Evolutionary conservation across 2,113 vertebrate genomes (phyloP).

Genomic region (Crotophaga sulcirostris): DNA sequence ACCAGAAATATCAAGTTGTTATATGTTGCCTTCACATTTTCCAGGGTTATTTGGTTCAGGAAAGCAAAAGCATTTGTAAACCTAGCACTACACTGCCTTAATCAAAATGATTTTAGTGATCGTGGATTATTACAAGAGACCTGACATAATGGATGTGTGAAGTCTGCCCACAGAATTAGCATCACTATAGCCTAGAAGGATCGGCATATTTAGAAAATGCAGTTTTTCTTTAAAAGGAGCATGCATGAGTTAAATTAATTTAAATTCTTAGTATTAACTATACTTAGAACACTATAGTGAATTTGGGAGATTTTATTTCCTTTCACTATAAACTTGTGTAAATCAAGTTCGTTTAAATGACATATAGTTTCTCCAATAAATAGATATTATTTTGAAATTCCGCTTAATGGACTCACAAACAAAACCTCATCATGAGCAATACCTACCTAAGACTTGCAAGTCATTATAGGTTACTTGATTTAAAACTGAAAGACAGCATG

Average conservation of each 20-base stretch:
- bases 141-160: conserved; percentile 43
- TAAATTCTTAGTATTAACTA: conserved; percentile 24
- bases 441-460: not conserved
- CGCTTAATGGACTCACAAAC: not conserved
- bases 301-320: conserved; percentile 1
- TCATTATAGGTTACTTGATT: conserved; percentile 3
- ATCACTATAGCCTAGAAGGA: conserved; percentile 6
- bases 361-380: not conserved
- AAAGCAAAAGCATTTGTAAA: conserved; percentile 47
- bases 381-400: not conserved
- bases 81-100: not conserved
- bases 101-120: conserved; percentile 64
- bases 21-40: not conserved
- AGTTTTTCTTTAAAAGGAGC: conserved; percentile 36
- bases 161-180: conserved; percentile 46
- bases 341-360: not conserved
- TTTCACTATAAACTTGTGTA: conserved; percentile 18
- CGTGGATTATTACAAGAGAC: conserved; percentile 41
- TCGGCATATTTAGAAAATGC: conserved; percentile 17
- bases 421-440: not conserved
- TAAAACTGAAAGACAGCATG: conserved; percentile 16
- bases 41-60: conserved; percentile 22
- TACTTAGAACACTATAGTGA: not conserved
- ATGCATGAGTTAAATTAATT: conserved; percentile 39
- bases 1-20: conserved; percentile 35